Base-by-base conservation (phyloP, 64 coral and sea anemone species). In the Dendronephthya gigantea region DNA sequence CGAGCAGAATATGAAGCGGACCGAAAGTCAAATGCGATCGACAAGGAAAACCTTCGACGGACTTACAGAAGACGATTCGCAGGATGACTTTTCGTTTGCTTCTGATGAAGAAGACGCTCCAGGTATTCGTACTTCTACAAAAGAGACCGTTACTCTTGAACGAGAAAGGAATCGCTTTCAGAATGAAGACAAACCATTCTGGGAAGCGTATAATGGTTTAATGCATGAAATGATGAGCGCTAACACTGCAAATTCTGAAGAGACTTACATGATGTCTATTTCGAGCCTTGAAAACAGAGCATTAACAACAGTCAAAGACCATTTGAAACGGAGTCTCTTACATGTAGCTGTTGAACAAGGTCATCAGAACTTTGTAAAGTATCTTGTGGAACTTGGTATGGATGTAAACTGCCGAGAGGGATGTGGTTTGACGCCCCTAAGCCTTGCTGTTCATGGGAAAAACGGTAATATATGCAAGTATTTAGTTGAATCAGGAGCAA, bases 281-380 rank as follows among this genome's bases (percentile, higher is more conserved):
- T 12, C 22, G 25, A 27, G 30, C 25, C 11, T 25, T 10, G 30
- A 13, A 13, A 74, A 74, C n/a, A 27, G 31, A 35, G 31, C 22
- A 13, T 19, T 12, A 2, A 25, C 23, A 25, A 19, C 4, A 79
- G 17, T 19, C 2, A 33, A 48, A 72, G 88, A 89, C 27, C 88
- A 89, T 38, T 84, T 89, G 11, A 19, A 37, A 14, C 19, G 81
- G 22, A 39, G 47, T 30, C 9, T 83, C 4, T 23, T 89, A 23
- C 87, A 89, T 83, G 35, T 62, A 41, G 87, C 87, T 39, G 87
- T 89, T 0, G 87, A 89, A 83, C 17, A 66, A 22, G 40, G 30
- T 2, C 8, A 89, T n/a, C 25, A 27, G 0, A 68, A 2, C 0
- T 69, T 89, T 25, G 55, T 56, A 11, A 89, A 83, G 35, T 28